Evolutionary conservation across 2,797 vertebrate species (phyloP), one percentile per base, ranked within the genome.

Genomic region (Petrocephalus schoutedeni): DNA sequence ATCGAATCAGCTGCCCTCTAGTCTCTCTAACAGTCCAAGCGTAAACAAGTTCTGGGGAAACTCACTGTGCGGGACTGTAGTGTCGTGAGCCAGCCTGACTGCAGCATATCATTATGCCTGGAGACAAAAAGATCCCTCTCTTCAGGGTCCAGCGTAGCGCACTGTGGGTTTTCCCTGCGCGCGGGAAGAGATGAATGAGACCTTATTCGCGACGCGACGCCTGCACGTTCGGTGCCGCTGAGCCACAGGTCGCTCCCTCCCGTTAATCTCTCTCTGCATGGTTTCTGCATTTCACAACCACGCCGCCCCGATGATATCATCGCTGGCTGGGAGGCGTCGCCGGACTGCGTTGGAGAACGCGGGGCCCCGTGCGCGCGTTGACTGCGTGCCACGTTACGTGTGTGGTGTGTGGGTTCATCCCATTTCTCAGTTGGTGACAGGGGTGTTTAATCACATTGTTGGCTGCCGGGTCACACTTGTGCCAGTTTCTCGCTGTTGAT

Each of bases 401-500:
- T 4, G 71, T 2, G 36, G 16, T 49, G 16, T 49, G 12, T 16
- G 64, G 4, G 64, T 49, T n/a, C 71, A 19, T 49, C 71, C 19
- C 36, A 19, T 21, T 80, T 49, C 74, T 80, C 74, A 10, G 74
- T 80, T 49, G 74, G 74, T 49, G 74, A 49, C 45, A n/a, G 74
- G 36, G 19, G 41, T 80, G 74, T 80, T 80, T 80, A 51, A 84
- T 84, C 80, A 54, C 80, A 23, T n/a, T 54, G 80, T 23, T 54
- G 80, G 45, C 51, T 54, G 80, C 4, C 19, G 51, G 80, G 21
- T 32, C 51, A 28, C 2, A 23, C 80, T 54, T 7, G 21, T 84
- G 80, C 80, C 51, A 28, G 51, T 54, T 84, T 84, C 45, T 51
- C 45, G 80, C 80, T 54, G 80, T 51, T 84, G 80, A 84, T 53